These are phyloP conservation scores for Octomys mimax DNA, from an alignment of 2,797 vertebrate species.

Conservation along the genomic window DNA sequence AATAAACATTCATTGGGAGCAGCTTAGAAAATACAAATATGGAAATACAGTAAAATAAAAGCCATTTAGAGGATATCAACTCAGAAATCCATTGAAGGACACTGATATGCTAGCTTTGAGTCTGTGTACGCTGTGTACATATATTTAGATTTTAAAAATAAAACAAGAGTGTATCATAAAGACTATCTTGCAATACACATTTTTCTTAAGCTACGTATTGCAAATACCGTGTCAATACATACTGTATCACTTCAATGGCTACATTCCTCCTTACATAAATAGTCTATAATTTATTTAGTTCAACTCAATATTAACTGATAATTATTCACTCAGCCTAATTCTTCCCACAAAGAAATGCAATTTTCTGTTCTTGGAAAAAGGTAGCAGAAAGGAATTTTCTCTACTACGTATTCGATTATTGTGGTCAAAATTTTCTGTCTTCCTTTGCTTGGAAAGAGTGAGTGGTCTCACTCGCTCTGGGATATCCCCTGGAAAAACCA, in stretches of 20 bases:
- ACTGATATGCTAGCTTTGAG: not conserved
- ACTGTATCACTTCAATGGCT: not conserved
- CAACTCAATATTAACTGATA: conserved; percentile 17
- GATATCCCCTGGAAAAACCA: not conserved
- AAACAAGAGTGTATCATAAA: not conserved
- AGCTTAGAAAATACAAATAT: conserved; percentile 37
- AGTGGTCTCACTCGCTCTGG: not conserved
- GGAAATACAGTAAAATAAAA: conserved; percentile 54
- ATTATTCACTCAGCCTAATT: conserved; percentile 61
- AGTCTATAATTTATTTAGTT: conserved; percentile 63
- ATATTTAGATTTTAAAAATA: not conserved
- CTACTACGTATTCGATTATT: not conserved
- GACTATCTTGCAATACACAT: not conserved
- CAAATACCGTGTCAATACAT: not conserved
- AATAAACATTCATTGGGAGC: conserved; percentile 53
- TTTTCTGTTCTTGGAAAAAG: conserved; percentile 47
- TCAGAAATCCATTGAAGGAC: not conserved
- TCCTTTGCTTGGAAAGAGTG: conserved; percentile 20
- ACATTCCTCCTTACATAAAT: not conserved
- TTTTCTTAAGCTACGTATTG: not conserved
- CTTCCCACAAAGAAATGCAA: not conserved
- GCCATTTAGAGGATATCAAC: not conserved
- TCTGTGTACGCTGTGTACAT: not conserved
- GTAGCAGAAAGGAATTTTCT: conserved; percentile 30
- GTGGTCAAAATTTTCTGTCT: not conserved